Evolutionary conservation across 2,888 invertebrate species (phyloP).

Genomic region (Camponotus fellah): DNA sequence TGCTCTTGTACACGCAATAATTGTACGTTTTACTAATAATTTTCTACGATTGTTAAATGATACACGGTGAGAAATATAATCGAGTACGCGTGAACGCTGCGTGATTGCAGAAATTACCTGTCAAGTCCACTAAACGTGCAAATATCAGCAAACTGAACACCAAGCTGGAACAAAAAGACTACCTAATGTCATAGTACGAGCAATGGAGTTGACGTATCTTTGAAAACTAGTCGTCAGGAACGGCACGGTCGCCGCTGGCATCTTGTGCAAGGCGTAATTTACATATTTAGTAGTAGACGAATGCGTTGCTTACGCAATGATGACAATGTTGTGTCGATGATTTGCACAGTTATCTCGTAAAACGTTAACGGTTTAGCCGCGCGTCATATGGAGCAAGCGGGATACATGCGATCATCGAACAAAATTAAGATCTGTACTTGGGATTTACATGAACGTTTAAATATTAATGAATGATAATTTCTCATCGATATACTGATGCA

Average conservation of each 20-base stretch:
- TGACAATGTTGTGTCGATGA: slow-evolving; percentile 43
- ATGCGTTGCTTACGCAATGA: slow-evolving; percentile 51
- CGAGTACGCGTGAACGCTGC: slow-evolving; percentile 2
- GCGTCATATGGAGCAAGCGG: slow-evolving; percentile 4
- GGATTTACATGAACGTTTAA: slow-evolving; percentile 15
- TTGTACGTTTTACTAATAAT: background rate
- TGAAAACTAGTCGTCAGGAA: slow-evolving; percentile 34
- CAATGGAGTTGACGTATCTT: background rate
- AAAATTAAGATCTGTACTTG: slow-evolving; percentile 11
- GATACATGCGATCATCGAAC: background rate
- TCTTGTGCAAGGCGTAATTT: slow-evolving; percentile 47
- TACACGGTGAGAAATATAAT: slow-evolving; percentile 1
- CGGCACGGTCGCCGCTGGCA: slow-evolving; percentile 17
- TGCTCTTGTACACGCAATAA: background rate
- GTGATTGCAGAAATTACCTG: slow-evolving; percentile 43
- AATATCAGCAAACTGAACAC: background rate
- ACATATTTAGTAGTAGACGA: slow-evolving; percentile 47
- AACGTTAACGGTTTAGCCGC: slow-evolving; percentile 26
- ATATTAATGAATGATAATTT: slow-evolving; percentile 15
- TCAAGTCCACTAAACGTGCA: slow-evolving; percentile 14
- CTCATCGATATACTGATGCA: background rate
- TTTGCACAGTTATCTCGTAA: slow-evolving; percentile 30
- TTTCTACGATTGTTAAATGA: slow-evolving; percentile 19
- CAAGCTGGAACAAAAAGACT: slow-evolving; percentile 25
- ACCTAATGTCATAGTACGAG: background rate